Evolutionary conservation across 2,888 invertebrate species (phyloP).

Genomic region (Hypercompe scribonia): DNA sequence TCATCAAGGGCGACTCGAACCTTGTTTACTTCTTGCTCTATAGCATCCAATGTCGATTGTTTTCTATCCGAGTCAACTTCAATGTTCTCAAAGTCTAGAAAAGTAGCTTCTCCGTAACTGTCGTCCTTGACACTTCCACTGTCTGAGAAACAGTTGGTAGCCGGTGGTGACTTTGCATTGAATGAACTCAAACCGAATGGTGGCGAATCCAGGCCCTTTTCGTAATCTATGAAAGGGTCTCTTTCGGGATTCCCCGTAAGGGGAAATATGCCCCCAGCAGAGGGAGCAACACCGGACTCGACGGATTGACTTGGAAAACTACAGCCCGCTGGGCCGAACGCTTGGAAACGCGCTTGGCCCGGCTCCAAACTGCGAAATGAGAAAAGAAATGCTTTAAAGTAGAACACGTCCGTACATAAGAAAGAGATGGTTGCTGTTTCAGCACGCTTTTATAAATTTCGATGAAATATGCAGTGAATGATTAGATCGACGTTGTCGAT

Average conservation of each 20-base stretch:
- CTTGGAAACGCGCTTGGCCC: slow-evolving; percentile 86
- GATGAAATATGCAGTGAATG: slow-evolving; percentile 83
- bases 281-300: slow-evolving; percentile 81
- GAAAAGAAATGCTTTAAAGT: slow-evolving; percentile 85
- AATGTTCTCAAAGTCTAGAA: slow-evolving; percentile 80
- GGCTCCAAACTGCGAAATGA: slow-evolving; percentile 87
- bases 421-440: slow-evolving; percentile 79
- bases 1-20: slow-evolving; percentile 83
- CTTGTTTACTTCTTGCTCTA: slow-evolving; percentile 83
- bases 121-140: slow-evolving; percentile 72
- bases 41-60: slow-evolving; percentile 81
- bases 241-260: slow-evolving; percentile 71
- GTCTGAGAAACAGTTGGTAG: slow-evolving; percentile 64
- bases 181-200: slow-evolving; percentile 68
- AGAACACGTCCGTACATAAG: slow-evolving; percentile 76
- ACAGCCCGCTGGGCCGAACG: slow-evolving; percentile 82
- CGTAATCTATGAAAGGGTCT: slow-evolving; percentile 72
- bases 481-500: slow-evolving; percentile 80
- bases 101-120: slow-evolving; percentile 80
- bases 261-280: slow-evolving; percentile 63
- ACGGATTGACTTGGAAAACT: slow-evolving; percentile 84
- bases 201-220: slow-evolving; percentile 68
- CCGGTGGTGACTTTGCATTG: slow-evolving; percentile 63
- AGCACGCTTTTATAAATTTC: slow-evolving; percentile 77
- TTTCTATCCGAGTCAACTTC: slow-evolving; percentile 66